Base-by-base conservation (phyloP, 1,140 invertebrate genomes). In the Ceratoteleas bidentatus region DNA sequence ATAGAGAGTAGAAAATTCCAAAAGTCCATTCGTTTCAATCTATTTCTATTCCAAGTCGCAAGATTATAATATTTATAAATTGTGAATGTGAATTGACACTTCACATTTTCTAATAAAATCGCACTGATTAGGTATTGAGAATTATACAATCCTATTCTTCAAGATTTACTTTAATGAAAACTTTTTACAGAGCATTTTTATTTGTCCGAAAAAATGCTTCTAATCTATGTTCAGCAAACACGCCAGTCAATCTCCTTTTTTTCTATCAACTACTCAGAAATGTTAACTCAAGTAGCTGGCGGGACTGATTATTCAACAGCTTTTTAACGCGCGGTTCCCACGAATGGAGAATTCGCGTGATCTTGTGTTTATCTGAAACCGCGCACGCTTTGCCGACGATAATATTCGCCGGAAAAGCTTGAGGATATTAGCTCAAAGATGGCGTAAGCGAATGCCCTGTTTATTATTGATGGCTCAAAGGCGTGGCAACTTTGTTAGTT, bases 391-490 rank as follows among this genome's bases (percentile, higher is more conserved):
- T 13, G 56, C 3, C 6, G 9, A 6, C 2, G 15, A 32, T 49
- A 49, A 16, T 36, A 64, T 64, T 64, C 49, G 15, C 4, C 33
- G 16, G 11, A 8, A 40, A 53, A 38, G 40, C 8, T 13, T 38
- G 3, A 9, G 40, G 43, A 34, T 49, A 61, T 61, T 61, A 61
- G 24, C 24, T 64, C 34, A 50, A 64, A 50, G 60, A 36, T 9
- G 8, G 10, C 45, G 13, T 6, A 16, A 0, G n/a, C 62, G 36
- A 40, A 16, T 33, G 16, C 6, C 15, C 50, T 69, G 13, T 57
- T 53, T 64, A 54, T 64, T 56, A 70, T 61, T 36, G 36, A 69
- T 58, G 7, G 53, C 9, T 40, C 38, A 68, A 68, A 56, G 64
- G 43, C 15, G 6, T n/a, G 13, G 34, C 50, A 56, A 66, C 45